Conservation (phyloP, 2,888 invertebrate species). For the Agrotis exclamationis region DNA sequence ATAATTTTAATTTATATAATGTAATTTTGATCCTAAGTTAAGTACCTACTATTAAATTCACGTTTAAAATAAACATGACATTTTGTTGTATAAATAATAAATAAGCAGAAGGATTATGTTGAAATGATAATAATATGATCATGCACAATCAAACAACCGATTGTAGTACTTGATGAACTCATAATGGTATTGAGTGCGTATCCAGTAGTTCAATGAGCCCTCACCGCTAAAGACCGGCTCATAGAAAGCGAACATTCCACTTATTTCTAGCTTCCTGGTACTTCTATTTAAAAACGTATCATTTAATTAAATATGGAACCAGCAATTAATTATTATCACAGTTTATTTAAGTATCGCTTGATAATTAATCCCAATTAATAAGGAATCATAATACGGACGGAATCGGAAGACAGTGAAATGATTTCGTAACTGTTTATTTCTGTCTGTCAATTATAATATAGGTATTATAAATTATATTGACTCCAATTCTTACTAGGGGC, state of each 20-base stretch:
- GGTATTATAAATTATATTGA: neutral
- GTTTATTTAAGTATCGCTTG: neutral
- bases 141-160: neutral
- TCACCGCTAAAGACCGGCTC: conserved; percentile 59
- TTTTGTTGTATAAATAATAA: too few relatives aligned
- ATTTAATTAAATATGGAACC: conserved; percentile 23
- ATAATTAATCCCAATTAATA: conserved; percentile 20
- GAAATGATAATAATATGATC: too few relatives aligned
- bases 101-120: too few relatives aligned
- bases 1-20: too few relatives aligned
- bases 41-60: too few relatives aligned
- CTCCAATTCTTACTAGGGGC: neutral
- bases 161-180: neutral
- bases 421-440: neutral
- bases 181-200: conserved; percentile 2
- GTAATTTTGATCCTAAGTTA: too few relatives aligned
- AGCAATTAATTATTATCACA: neutral
- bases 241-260: conserved; percentile 65
- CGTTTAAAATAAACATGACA: too few relatives aligned
- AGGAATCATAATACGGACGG: conserved; percentile 3
- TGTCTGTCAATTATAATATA: neutral
- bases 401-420: conserved; percentile 1
- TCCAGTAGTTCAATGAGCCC: conserved; percentile 27
- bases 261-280: conserved; percentile 40
- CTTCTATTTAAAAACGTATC: conserved; percentile 30